Evolutionary conservation across 2,113 vertebrate species (phyloP).

Genomic region (Corythornis cristatus): DNA sequence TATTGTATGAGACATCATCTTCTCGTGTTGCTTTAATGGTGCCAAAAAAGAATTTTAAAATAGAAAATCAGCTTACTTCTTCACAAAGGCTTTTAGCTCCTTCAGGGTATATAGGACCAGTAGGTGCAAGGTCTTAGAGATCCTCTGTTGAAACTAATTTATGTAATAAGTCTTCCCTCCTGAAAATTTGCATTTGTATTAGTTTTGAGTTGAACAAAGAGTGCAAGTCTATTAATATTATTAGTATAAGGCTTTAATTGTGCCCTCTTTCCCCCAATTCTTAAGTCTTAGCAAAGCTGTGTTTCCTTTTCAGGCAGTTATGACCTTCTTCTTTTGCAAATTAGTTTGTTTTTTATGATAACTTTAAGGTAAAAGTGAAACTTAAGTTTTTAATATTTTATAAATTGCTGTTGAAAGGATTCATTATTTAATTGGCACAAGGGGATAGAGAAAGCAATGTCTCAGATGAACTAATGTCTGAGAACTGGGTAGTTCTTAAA

Average conservation of each 20-base stretch:
- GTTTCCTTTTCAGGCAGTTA: conserved; percentile 63
- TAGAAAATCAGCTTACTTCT: conserved; percentile 67
- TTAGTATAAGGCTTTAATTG: conserved; percentile 73
- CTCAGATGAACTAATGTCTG: conserved; percentile 6
- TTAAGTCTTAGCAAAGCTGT: conserved; percentile 54
- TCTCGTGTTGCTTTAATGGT: conserved; percentile 54
- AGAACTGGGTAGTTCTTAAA: not conserved
- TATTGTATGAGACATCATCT: conserved; percentile 7
- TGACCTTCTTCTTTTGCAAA: conserved; percentile 66
- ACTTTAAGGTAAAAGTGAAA: conserved; percentile 66
- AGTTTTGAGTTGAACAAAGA: conserved; percentile 69
- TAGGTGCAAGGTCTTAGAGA: conserved; percentile 67
- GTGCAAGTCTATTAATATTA: conserved; percentile 72
- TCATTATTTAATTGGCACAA: conserved; percentile 61
- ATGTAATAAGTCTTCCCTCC: conserved; percentile 61
- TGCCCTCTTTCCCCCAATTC: conserved; percentile 55
- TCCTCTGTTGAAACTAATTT: conserved; percentile 66
- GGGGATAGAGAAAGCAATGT: conserved; percentile 2
- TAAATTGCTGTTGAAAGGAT: conserved; percentile 57
- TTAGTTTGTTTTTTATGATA: conserved; percentile 67
- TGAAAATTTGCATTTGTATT: conserved; percentile 74
- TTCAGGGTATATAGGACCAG: conserved; percentile 62
- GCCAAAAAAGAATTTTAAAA: conserved; percentile 53
- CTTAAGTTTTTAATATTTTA: conserved; percentile 61
- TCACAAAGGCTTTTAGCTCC: conserved; percentile 57